phyloP scores from a whole-genome alignment of 1,140 invertebrate genomes.

The Mesaphorura yosii region DNA sequence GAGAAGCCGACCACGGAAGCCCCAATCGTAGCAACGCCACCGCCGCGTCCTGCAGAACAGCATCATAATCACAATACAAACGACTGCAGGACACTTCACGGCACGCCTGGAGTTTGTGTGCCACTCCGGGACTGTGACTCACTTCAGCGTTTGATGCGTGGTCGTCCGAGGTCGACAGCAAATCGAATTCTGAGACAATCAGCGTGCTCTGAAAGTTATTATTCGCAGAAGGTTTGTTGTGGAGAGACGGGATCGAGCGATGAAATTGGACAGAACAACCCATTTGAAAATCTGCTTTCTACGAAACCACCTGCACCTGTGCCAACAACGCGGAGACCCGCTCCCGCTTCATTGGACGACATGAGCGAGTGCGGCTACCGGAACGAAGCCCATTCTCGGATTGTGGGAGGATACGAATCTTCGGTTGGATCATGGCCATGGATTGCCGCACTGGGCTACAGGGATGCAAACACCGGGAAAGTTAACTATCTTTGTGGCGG shows the following conservation, averaged over 20 bases:
- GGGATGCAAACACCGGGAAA: slow-evolving; percentile 36
- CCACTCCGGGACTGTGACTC: slow-evolving; percentile 8
- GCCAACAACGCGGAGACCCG: slow-evolving; percentile 1
- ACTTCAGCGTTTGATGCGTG: not conserved
- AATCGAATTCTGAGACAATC: slow-evolving; percentile 38
- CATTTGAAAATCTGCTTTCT: too few relatives aligned
- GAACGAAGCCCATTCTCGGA: slow-evolving; percentile 15
- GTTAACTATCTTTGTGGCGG: slow-evolving; percentile 62
- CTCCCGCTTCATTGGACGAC: too few relatives aligned
- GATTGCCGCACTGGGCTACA: slow-evolving; percentile 56
- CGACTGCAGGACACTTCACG: slow-evolving; percentile 21
- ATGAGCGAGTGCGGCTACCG: slow-evolving; percentile 23
- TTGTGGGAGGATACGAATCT: slow-evolving; percentile 26
- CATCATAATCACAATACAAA: too few relatives aligned
- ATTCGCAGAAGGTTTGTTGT: slow-evolving; percentile 44
- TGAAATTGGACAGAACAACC: too few relatives aligned
- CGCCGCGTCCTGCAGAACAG: too few relatives aligned
- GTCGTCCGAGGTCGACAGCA: slow-evolving; percentile 7
- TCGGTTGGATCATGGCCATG: slow-evolving; percentile 56
- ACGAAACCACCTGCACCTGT: not conserved
- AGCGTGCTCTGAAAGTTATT: slow-evolving; percentile 42
- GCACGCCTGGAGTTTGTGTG: slow-evolving; percentile 17
- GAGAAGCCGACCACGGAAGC: too few relatives aligned
- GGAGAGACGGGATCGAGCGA: slow-evolving; percentile 29
- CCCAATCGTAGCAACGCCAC: too few relatives aligned